These are phyloP conservation scores for Lasioglossum morio DNA, from an alignment of 2,888 invertebrate species.

Conservation along the genomic window DNA sequence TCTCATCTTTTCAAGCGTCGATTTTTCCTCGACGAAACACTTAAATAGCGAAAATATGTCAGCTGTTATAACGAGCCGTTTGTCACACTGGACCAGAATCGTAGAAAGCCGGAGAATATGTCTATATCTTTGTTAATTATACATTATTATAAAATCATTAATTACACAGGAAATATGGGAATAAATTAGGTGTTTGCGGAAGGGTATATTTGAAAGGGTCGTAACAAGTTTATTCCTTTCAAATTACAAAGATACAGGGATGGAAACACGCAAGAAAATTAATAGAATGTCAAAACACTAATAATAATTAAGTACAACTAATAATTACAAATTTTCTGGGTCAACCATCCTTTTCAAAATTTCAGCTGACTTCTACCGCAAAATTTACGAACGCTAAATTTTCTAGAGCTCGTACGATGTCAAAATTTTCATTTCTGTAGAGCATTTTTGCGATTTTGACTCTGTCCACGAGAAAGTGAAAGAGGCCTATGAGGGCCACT, in stretches of 20 bases:
- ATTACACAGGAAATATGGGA: background rate
- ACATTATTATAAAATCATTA: background rate
- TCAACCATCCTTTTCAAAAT: background rate
- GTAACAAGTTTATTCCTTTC: background rate
- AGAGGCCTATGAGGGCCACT: background rate
- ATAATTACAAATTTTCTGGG: background rate
- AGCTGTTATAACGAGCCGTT: conserved; percentile 27
- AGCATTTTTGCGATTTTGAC: background rate
- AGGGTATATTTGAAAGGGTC: background rate
- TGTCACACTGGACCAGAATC: background rate
- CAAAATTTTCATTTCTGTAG: background rate
- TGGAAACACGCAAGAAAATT: background rate
- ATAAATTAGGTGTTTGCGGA: background rate
- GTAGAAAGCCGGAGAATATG: background rate
- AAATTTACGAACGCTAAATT: background rate
- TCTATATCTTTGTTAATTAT: background rate
- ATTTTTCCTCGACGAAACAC: conserved; percentile 66
- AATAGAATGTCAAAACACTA: background rate
- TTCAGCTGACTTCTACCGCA: background rate
- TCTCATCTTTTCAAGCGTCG: conserved; percentile 74
- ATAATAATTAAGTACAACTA: no score
- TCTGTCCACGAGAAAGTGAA: background rate
- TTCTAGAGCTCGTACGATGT: background rate
- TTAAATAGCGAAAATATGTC: background rate
- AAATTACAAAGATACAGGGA: background rate